Base-by-base conservation (phyloP, 2,113 vertebrate genomes). In the Nansenia antarctica region DNA sequence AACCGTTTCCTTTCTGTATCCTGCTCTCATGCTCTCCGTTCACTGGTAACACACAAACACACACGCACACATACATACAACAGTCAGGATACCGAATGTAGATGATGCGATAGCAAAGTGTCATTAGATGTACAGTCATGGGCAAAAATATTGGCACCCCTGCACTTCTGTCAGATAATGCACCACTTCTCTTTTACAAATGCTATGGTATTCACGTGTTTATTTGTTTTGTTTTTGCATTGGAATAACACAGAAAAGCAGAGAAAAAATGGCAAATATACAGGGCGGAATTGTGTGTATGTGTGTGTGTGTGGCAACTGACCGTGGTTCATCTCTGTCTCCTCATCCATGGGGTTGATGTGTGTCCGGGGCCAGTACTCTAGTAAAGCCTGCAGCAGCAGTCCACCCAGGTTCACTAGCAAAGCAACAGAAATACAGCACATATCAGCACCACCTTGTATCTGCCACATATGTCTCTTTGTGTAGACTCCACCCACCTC, bases 331-430 rank as follows among this genome's bases (percentile, higher is more conserved):
- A 93, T 91, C 76, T 96, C 95, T 2, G 91, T 94, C 74, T 96
- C 94, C 45, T 96, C 95, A 61, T 96, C 95, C 91, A 95, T 91
- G 27, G 94, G 94, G 79, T 92, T 95, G 80, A 93, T 93, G 26
- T 96, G 95, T 37, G 95, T 96, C 65, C 95, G 90, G 45, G 95
- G 95, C 95, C 95, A 96, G 77, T 93, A 95, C 12, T 96, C 95
- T 31, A 96, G 81, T 35, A 96, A 89, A 1, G 95, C 95, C 74
- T 96, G 95, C 0, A 96, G 91, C 32, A 96, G 80, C 60, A 96
- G 93, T 4, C 95, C 95, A 65, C 95, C 95, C 2, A 96, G 91
- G 57, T 96, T 96, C 70, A 96, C 95, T 96, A 82, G 2, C 31
- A 12, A 71, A 76, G 39, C n/a, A 31, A 59, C 30, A 63, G 29